Percentiles rank a stretch among this genome's conserved stretches.
Evolutionary conservation across 2,113 vertebrate genomes (phyloP).

Genomic region (Gasterosteus aculeatus): DNA sequence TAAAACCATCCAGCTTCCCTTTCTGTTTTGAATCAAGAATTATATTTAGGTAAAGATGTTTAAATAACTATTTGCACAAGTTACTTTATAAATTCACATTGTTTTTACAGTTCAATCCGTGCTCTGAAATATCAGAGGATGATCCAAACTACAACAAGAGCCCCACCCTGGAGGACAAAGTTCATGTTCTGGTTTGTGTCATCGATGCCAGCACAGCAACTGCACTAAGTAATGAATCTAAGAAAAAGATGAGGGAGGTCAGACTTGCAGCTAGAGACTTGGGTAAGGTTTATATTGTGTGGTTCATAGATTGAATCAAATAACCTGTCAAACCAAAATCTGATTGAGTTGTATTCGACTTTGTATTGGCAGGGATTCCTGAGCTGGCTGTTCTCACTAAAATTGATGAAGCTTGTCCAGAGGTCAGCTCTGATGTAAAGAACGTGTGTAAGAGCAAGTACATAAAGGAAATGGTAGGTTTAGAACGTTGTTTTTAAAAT

Average conservation of each 20-base stretch:
- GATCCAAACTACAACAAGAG: background rate
- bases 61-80: background rate
- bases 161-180: slow-evolving; percentile 24
- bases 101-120: slow-evolving; percentile 31
- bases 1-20: no score
- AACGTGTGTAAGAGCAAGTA: no score
- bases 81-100: background rate
- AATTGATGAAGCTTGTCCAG: slow-evolving; percentile 21
- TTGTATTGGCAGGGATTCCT: slow-evolving; percentile 36
- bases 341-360: background rate
- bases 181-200: slow-evolving; percentile 49
- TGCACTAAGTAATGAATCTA: accelerated
- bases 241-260: slow-evolving; percentile 24
- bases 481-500: no score
- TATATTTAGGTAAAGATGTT: background rate
- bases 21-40: background rate
- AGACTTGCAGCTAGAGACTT: slow-evolving; percentile 26
- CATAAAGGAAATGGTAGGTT: no score
- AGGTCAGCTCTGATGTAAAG: no score
- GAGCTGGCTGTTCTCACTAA: slow-evolving; percentile 53
- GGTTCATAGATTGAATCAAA: background rate
- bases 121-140: background rate
- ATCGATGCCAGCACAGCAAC: background rate
- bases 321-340: background rate
- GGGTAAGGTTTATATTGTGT: slow-evolving; percentile 1